A percentile compares a stretch with the other conserved stretches of the same genome.
Conservation (phyloP, 2,888 invertebrate genomes). For the Andrena dorsata region DNA sequence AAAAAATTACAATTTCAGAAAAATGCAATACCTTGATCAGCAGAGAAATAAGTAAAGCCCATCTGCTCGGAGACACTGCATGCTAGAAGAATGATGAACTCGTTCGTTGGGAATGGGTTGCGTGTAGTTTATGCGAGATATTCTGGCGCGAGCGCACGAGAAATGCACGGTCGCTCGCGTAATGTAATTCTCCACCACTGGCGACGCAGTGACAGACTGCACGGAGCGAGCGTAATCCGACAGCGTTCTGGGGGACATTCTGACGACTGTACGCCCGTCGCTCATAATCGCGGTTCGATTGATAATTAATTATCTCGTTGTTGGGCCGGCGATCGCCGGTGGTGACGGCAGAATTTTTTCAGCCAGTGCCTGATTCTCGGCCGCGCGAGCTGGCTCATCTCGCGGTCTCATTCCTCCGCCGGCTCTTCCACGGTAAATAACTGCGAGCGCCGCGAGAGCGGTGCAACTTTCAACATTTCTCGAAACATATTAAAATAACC, state of each 20-base stretch:
- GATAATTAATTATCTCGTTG: slow-evolving; percentile 77
- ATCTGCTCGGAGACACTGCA: background rate
- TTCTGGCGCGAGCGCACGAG: slow-evolving; percentile 6
- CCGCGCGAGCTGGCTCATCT: slow-evolving; percentile 46
- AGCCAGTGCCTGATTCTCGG: slow-evolving; percentile 68
- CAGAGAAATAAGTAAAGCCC: slow-evolving; percentile 6
- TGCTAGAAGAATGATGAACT: slow-evolving; percentile 3
- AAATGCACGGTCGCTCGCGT: slow-evolving; percentile 42
- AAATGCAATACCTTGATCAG: background rate
- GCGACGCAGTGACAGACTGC: slow-evolving; percentile 15
- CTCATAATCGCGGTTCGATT: slow-evolving; percentile 65
- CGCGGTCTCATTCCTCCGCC: background rate
- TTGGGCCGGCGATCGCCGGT: slow-evolving; percentile 60
- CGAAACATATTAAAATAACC: slow-evolving; percentile 58
- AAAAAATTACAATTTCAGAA: too few species aligned
- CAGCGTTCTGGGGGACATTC: slow-evolving; percentile 33
- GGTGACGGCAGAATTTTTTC: slow-evolving; percentile 56
- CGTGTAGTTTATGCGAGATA: background rate
- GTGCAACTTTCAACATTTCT: slow-evolving; percentile 45
- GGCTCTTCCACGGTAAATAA: background rate
- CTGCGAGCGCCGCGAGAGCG: slow-evolving; percentile 17
- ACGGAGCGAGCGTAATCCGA: slow-evolving; percentile 37
- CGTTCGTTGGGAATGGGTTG: slow-evolving; percentile 9
- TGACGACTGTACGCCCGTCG: slow-evolving; percentile 43
- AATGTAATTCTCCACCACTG: slow-evolving; percentile 54